phyloP scores from a whole-genome alignment of 92 coral and sea anemone species.

The Pocillopora meandrina region DNA sequence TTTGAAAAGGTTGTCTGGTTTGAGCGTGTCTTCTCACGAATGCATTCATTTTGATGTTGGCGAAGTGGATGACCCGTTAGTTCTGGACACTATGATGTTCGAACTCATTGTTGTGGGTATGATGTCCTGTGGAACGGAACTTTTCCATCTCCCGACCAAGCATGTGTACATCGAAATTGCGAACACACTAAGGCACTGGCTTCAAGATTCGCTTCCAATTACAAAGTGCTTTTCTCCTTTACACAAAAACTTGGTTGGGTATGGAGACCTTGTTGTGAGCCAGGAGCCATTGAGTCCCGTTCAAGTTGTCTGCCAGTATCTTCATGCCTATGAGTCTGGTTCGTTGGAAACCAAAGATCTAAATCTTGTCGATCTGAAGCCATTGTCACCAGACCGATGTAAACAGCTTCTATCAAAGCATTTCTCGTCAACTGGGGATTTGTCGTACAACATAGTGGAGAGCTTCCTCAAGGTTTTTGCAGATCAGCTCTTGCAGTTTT shows the following conservation, averaged over 20 bases:
- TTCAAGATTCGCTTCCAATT: conserved; percentile 82
- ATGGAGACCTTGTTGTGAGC: conserved; percentile 68
- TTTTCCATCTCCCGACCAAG: conserved; percentile 78
- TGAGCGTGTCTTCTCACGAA: conserved; percentile 55
- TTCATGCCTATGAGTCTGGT: conserved; percentile 71
- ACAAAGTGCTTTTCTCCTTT: conserved; percentile 82
- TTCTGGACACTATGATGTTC: conserved; percentile 85
- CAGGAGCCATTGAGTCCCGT: conserved; percentile 82
- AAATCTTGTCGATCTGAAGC: conserved; percentile 62
- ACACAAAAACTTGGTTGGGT: conserved; percentile 58
- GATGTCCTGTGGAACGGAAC: conserved; percentile 81
- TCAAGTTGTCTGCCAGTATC: conserved; percentile 96
- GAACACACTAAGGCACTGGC: conserved; percentile 86
- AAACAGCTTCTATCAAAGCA: conserved; percentile 64
- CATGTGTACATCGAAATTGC: conserved; percentile 85
- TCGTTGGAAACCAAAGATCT: conserved; percentile 68
- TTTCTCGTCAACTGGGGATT: conserved; percentile 72
- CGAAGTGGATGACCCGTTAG: conserved; percentile 80
- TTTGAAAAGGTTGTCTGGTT: conserved; percentile 58
- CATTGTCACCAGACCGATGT: conserved; percentile 61
- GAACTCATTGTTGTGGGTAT: conserved; percentile 84
- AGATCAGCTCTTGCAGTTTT: conserved; percentile 88
- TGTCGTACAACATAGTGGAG: conserved; percentile 75
- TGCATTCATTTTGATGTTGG: conserved; percentile 90
- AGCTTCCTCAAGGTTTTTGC: conserved; percentile 87